Base-by-base conservation (phyloP, 2,113 vertebrate species). In the Mobula hypostoma region DNA sequence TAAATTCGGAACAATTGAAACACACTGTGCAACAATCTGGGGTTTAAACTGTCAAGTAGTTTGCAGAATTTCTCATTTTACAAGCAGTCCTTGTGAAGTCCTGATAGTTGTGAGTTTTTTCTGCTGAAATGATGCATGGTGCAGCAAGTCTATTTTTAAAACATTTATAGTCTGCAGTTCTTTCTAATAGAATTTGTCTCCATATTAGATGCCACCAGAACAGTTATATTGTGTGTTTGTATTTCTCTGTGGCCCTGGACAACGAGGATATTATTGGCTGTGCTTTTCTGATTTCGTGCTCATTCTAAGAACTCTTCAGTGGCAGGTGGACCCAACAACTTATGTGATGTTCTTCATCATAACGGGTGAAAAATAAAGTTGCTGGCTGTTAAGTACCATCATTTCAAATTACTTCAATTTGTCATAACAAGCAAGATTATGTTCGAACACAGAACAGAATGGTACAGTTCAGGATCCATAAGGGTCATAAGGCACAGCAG, bases 121-220 rank as follows among this genome's bases (percentile, higher is more conserved):
- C 29, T 88, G 61, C 29, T n/a, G 61, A 88, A 66, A 32, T 19
- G 85, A 88, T 32, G 63, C 19, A 66, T 88, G 61, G 61, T 66
- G 85, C 27, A 88, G n/a, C 85, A n/a, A 21, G 14, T 61, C 61
- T 88, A 88, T 88, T 88, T 88, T 88, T 66, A 88, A 88, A 88
- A 88, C 5, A 32, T 66, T 32, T 88, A 63, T 66, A 63, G 58
- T 63, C 85, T 88, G 61, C 85, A 88, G 61, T 66, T 88, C 61
- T 88, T 66, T 88, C 58, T 32, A 32, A 32, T 32, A 66, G 58
- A 29, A 66, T 32, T 88, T 88, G 61, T 88, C n/a, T 14, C 61
- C n/a, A 66, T 88, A 66, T 66, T 88, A 88, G 61, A 88, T 88
- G 61, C 17, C 85, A 88, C 14, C 85, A 32, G 8, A n/a, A 61